These are phyloP conservation scores for Pygathrix nemaeus DNA, from an alignment of 2,113 vertebrate species.

Conservation along the genomic window DNA sequence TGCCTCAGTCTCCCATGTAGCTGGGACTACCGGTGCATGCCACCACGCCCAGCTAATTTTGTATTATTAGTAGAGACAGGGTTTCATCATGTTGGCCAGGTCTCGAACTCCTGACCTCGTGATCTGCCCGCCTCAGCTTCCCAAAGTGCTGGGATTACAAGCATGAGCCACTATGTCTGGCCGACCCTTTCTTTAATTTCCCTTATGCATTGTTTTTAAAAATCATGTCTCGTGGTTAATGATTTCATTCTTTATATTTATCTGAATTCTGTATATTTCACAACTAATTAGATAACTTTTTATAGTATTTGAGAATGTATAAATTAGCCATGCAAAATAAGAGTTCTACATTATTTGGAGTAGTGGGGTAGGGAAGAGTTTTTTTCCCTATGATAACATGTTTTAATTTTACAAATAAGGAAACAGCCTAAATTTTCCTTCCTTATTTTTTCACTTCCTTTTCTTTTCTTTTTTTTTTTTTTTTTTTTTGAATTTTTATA, in stretches of 20 bases:
- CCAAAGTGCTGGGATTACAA: no score
- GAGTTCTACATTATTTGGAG: neutral
- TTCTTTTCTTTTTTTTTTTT: neutral
- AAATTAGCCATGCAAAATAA: neutral
- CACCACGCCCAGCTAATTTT: no score
- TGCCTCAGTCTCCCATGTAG: no score
- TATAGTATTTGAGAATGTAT: neutral
- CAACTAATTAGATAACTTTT: slow-evolving; percentile 9
- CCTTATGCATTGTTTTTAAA: neutral
- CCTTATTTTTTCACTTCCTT: neutral
- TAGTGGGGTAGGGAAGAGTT: neutral
- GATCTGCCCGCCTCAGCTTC: no score
- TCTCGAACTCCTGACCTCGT: no score
- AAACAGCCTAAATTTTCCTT: neutral
- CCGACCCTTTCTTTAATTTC: neutral
- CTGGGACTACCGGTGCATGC: no score
- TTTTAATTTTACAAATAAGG: slow-evolving; percentile 17
- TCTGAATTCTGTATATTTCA: neutral
- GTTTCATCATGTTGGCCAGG: no score
- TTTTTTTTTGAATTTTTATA: neutral
- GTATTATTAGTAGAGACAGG: no score
- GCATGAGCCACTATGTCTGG: no score
- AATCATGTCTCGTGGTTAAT: neutral
- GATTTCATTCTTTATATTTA: slow-evolving; percentile 27
- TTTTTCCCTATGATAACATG: neutral